phyloP scores from a whole-genome alignment of 2,888 invertebrate genomes.

The Odontothrips loti region DNA sequence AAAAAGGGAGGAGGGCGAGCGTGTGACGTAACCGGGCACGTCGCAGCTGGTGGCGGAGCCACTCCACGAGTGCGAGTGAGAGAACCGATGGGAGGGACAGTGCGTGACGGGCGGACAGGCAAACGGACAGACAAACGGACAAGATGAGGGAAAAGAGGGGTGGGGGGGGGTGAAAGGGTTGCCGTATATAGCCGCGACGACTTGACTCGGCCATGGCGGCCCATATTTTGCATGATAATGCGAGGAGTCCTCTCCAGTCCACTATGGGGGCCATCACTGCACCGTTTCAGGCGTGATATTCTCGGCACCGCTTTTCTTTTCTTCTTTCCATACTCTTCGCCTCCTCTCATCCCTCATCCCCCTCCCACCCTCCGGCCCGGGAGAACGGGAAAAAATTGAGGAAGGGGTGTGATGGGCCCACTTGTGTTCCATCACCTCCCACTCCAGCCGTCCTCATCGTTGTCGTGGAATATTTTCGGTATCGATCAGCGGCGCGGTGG shows the following conservation, averaged over 20 bases:
- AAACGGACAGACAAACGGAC: neutral
- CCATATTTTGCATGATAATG: slow-evolving; percentile 23
- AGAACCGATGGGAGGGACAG: neutral
- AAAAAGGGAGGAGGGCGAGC: neutral
- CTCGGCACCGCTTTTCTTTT: neutral
- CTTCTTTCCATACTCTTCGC: too few species aligned
- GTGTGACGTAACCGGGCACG: slow-evolving; percentile 3
- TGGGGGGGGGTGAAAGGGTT: neutral
- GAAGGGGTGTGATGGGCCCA: too few species aligned
- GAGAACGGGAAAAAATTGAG: too few species aligned
- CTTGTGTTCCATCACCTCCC: neutral
- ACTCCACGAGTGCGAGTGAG: neutral
- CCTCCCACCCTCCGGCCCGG: too few species aligned
- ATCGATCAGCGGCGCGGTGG: neutral
- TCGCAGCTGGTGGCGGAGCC: neutral
- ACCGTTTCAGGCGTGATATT: neutral
- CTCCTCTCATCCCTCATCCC: too few species aligned
- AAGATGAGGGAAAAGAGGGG: neutral
- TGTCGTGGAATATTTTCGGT: neutral
- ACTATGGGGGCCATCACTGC: slow-evolving; percentile 22
- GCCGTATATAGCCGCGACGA: neutral
- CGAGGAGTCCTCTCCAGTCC: slow-evolving; percentile 15
- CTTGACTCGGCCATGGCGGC: neutral
- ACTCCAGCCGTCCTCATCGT: neutral
- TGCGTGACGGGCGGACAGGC: neutral